phyloP scores from a whole-genome alignment of 1,140 invertebrate species.

The Asbolus verrucosus region DNA sequence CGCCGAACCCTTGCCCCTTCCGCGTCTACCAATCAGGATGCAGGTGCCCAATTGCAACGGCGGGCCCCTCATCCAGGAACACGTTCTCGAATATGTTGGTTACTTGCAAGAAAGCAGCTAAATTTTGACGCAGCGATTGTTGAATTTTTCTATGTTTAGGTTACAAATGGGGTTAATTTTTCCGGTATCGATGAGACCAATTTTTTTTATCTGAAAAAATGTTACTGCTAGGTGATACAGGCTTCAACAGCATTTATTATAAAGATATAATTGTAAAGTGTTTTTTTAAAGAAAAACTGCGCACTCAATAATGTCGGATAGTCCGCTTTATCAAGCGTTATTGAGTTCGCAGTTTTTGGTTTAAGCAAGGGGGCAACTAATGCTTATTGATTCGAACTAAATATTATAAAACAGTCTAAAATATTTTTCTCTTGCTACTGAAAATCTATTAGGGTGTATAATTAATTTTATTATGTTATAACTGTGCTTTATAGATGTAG shows the following conservation, averaged over 20 bases:
- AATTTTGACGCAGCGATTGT: no score
- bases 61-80: constrained; percentile 53
- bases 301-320: constrained; percentile 49
- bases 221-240: background rate
- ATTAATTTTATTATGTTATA: constrained; percentile 5
- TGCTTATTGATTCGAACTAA: constrained; percentile 52
- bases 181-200: constrained; percentile 25
- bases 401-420: constrained; percentile 35
- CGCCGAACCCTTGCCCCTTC: constrained; percentile 46
- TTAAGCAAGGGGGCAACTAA: constrained; percentile 64
- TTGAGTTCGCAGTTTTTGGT: constrained; percentile 47
- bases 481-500: constrained; percentile 23
- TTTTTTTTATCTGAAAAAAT: constrained; percentile 13
- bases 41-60: constrained; percentile 47
- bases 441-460: constrained; percentile 35
- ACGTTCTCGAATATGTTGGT: constrained; percentile 56
- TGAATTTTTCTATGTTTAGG: no score
- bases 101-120: constrained; percentile 43
- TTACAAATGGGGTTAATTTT: no score
- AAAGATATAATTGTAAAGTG: constrained; percentile 48
- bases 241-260: no score
- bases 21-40: constrained; percentile 52
- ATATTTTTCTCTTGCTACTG: constrained; percentile 25
- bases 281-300: constrained; percentile 36
- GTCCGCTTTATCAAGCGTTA: no score